These are phyloP conservation scores for Coranthus polyacanthus DNA, from an alignment of 2,797 vertebrate genomes.

Conservation along the genomic window DNA sequence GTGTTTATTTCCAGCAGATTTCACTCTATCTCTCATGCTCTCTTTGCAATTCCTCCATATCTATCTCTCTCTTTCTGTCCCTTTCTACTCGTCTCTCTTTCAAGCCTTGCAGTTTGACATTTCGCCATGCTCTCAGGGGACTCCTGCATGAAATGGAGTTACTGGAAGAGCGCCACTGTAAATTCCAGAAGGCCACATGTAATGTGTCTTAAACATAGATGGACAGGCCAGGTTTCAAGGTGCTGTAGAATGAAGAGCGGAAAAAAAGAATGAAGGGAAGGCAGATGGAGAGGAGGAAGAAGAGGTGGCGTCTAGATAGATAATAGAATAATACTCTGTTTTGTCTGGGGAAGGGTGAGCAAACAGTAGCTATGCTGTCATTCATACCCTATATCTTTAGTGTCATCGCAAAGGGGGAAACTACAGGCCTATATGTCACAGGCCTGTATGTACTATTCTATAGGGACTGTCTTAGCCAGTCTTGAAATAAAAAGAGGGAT, in stretches of 20 bases:
- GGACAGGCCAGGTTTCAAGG: conserved; percentile 93
- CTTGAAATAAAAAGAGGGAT: conserved; percentile 85
- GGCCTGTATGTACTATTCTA: conserved; percentile 92
- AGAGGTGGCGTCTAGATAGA: conserved; percentile 88
- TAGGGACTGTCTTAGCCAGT: conserved; percentile 88
- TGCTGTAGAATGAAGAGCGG: conserved; percentile 61
- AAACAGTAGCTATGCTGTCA: conserved; percentile 94
- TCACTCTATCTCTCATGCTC: conserved; percentile 82
- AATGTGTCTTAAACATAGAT: conserved; percentile 99
- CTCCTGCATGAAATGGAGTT: conserved; percentile 97
- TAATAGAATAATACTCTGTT: conserved; percentile 99
- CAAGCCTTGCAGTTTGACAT: conserved; percentile 94
- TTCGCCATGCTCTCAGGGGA: conserved; percentile 95
- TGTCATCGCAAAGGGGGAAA: conserved; percentile 94
- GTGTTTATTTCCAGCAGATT: conserved; percentile 99
- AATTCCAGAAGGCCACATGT: conserved; percentile 99
- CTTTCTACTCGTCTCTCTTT: conserved; percentile 76
- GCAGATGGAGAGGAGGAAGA: conserved; percentile 44
- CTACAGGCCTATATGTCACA: conserved; percentile 98
- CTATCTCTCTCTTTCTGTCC: conserved; percentile 57
- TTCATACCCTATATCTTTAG: conserved; percentile 98
- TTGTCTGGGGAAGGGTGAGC: conserved; percentile 93
- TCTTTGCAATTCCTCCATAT: conserved; percentile 43
- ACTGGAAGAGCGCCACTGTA: conserved; percentile 97
- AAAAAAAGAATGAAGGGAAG: not conserved